Base-by-base conservation (phyloP, 1,140 invertebrate species). In the Pygmarrhopalites habei region DNA sequence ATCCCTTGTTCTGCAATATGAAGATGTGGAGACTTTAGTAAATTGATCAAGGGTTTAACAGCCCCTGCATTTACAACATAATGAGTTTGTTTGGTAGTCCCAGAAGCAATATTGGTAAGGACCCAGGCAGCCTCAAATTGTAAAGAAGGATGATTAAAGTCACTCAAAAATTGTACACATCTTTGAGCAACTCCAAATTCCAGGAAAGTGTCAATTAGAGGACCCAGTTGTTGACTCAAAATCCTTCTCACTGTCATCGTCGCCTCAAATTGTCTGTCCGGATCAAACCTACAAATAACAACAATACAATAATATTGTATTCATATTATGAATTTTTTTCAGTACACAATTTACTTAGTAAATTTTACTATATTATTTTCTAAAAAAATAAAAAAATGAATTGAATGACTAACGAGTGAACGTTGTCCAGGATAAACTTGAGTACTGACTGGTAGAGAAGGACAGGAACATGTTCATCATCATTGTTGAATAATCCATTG, bases 81-180 rank as follows among this genome's bases (percentile, higher is more conserved):
- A 68, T 86, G 82, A 2, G 94, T 97, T 77, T 98, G 92, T 23
- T 86, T 82, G 15, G 91, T 87, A 5, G 89, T 93, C 17, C 95
- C 95, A 1, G 92, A 97, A 14, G 96, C 96, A 67, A 99, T 94
- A 74, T 99, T 99, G 30, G 96, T 99, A 23, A 99, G 76, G 0
- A 93, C 94, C 96, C 96, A 99, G 1, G 95, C 89, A 28, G 95
- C 88, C 79, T 99, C 96, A 79, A 98, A 98, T 76, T 98, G 95
- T 12, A 98, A 77, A 56, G 85, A 80, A 17, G 88, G 79, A 71
- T 86, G 85, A 56, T 87, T 79, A 72, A 81, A 77, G 56, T 80
- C 76, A 46, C 80, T 77, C 14, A 98, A 77, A 64, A 92, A 91
- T 58, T 86, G 78, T 1, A 97, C 83, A 66, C 93, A 85, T 60